These are phyloP conservation scores for Ferrisia virgata DNA, from an alignment of 2,888 invertebrate species.

Conservation along the genomic window DNA sequence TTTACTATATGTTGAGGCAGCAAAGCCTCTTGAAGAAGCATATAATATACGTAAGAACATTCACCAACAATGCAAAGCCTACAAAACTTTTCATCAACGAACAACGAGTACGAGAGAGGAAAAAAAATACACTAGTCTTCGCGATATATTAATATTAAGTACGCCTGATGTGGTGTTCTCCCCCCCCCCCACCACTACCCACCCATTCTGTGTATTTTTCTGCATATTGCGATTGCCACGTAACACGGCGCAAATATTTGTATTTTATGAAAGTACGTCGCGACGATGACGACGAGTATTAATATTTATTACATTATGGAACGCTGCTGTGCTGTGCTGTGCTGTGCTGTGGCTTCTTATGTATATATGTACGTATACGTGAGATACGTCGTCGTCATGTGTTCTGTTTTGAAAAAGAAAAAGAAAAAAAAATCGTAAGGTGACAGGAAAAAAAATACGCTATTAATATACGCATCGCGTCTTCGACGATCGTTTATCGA, in stretches of 20 bases:
- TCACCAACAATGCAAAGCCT: background rate
- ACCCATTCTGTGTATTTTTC: background rate
- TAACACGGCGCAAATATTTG: background rate
- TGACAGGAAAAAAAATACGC: background rate
- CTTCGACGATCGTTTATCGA: background rate
- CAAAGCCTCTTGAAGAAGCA: background rate
- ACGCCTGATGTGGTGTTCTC: background rate
- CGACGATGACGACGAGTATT: background rate
- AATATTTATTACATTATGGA: background rate
- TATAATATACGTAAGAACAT: no score
- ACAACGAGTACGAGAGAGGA: no score
- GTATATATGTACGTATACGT: no score
- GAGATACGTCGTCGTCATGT: background rate
- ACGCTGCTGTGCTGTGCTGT: background rate
- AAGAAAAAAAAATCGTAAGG: background rate
- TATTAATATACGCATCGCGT: background rate
- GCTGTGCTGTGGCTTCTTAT: no score
- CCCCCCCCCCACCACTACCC: background rate
- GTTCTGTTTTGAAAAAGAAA: no score
- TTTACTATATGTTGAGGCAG: no score
- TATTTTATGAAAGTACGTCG: background rate
- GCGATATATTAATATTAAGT: slow-evolving; percentile 14
- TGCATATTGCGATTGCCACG: background rate
- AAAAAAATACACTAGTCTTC: background rate
- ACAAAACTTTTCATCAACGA: background rate